phyloP scores from a whole-genome alignment of 1,140 invertebrate genomes.

The Portunus trituberculatus region DNA sequence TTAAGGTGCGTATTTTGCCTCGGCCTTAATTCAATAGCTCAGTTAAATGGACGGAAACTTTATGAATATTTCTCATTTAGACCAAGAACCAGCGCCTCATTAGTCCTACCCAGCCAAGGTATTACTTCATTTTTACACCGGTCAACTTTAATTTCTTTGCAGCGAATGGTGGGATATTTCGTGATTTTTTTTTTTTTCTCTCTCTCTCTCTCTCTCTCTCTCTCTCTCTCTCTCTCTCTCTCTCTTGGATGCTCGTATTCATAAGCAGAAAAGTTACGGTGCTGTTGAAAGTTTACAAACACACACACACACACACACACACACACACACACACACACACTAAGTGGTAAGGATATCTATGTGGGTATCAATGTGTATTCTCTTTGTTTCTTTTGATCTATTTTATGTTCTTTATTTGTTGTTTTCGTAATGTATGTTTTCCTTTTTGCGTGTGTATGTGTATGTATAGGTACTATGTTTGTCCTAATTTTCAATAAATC shows the following conservation, averaged over 20 bases:
- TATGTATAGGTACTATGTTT: not conserved
- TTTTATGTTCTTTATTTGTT: not conserved
- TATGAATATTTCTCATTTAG: slow-evolving; percentile 64
- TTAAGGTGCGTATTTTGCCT: slow-evolving; percentile 50
- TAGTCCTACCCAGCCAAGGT: slow-evolving; percentile 40
- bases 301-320: not conserved
- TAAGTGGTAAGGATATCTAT: not conserved
- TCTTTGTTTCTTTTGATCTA: no score
- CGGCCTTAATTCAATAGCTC: slow-evolving; percentile 52
- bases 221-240: slow-evolving; percentile 47
- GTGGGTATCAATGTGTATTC: not conserved
- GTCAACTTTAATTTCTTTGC: slow-evolving; percentile 35
- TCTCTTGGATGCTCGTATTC: not conserved
- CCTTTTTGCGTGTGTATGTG: slow-evolving; percentile 19
- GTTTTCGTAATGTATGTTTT: no score
- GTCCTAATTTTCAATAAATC: not conserved
- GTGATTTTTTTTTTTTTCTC: not conserved
- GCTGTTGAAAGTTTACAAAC: not conserved
- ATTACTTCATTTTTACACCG: not conserved
- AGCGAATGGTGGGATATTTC: not conserved
- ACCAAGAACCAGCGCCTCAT: slow-evolving; percentile 51
- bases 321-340: not conserved
- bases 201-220: slow-evolving; percentile 52
- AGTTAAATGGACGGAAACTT: slow-evolving; percentile 63
- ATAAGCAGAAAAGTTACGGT: not conserved